Evolutionary conservation across 2,113 vertebrate genomes (phyloP), one percentile per base, ranked within the genome.

Genomic region (Tricholaema leucomelas): DNA sequence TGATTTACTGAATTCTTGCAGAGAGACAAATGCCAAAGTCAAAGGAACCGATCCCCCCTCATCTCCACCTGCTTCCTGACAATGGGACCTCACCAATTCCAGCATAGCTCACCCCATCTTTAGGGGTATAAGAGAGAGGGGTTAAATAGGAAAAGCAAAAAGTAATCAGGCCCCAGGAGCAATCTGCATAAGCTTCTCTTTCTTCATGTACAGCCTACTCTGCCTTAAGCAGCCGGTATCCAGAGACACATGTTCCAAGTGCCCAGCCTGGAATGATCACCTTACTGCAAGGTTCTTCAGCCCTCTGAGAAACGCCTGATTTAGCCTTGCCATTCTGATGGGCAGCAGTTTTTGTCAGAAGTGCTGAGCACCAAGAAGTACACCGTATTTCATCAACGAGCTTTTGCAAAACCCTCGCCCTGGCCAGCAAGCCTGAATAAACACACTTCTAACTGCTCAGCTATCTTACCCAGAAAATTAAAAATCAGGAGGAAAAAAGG

Each of bases 1-100:
- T 25, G 11, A 96, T 92, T 89, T 64, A 83, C 92, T 80, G 75
- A 90, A 91, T 94, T 64, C 59, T 64, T 92, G 66, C 63, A 80
- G 69, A 71, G 48, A 59, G 30, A 46, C 5, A 36, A 91, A 93
- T 25, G 17, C 81, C 38, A 75, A 85, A 92, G 59, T 61, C 38
- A 64, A 63, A 54, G 19, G 35, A 36, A 28, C 36, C 27, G 35
- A 77, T 74, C 42, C 28, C 30, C 65, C 50, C 70, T 54, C 27
- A 36, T 6, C 42, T 66, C 56, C 20, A 36, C 24, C 25, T 38
- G 19, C 30, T 90, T 81, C 58, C 52, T 2, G 2, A 33, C 46
- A 25, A 25, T 58, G 23, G 52, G 46, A 81, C 48, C 28, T 70
- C 66, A 52, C 16, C 8, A 46, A 42, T 46, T 86, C 72, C 38